Percentiles rank a stretch among this genome's conserved stretches.
Conservation (phyloP, 2,797 vertebrate genomes). For the Lepidocolaptes lacrymiger region DNA sequence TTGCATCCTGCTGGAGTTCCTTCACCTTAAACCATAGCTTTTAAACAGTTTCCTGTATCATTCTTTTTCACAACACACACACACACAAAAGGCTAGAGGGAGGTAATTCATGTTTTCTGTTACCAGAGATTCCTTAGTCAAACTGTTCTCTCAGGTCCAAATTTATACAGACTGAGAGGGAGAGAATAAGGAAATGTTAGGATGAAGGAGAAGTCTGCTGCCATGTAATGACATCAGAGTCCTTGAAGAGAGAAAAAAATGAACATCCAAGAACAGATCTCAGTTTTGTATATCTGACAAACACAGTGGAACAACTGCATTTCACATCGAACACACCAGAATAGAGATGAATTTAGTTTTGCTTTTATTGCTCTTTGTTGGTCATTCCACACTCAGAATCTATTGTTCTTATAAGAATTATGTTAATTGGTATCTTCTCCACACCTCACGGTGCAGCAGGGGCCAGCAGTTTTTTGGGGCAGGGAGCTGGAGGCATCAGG, state of each 20-base stretch:
- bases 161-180: not conserved
- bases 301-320: not conserved
- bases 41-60: not conserved
- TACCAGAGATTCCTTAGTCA: not conserved
- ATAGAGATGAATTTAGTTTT: not conserved
- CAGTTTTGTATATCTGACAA: not conserved
- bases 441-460: fast-evolving
- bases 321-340: not conserved
- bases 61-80: not conserved
- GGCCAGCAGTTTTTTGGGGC: fast-evolving
- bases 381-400: not conserved
- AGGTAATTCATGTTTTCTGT: not conserved
- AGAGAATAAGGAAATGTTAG: not conserved
- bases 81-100: not conserved
- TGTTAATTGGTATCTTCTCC: not conserved
- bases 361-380: not conserved
- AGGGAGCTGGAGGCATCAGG: not conserved
- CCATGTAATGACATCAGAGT: not conserved
- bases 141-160: not conserved
- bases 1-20: not conserved
- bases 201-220: not conserved
- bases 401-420: not conserved
- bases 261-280: not conserved
- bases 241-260: not conserved
- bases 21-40: not conserved